Percentiles rank a stretch among this genome's conserved stretches.
Conservation (phyloP, 2,113 vertebrate genomes). For the Castor canadensis region DNA sequence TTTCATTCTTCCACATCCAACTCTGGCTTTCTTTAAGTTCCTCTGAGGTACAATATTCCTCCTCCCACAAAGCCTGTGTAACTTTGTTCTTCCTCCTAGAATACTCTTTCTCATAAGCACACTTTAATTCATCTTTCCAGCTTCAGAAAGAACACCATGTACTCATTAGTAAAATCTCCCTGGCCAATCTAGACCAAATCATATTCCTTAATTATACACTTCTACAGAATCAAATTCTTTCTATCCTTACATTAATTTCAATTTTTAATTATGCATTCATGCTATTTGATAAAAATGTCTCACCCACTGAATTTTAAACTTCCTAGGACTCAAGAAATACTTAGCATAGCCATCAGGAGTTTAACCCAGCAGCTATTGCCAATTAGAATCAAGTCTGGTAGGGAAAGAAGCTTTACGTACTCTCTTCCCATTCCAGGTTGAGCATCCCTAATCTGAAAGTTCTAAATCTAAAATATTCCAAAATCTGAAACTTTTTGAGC, state of each 20-base stretch:
- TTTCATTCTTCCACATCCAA: not conserved
- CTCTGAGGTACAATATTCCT: not conserved
- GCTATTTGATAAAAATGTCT: conserved; percentile 21
- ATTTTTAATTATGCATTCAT: not conserved
- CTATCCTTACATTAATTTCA: not conserved
- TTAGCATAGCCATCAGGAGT: not conserved
- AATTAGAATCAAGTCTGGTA: not conserved
- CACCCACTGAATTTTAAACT: not conserved
- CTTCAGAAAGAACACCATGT: not conserved
- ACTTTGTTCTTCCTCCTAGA: not conserved
- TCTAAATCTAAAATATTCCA: too few species aligned
- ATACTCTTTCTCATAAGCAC: not conserved
- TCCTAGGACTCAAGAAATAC: not conserved
- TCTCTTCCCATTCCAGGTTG: not conserved
- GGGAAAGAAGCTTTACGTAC: not conserved
- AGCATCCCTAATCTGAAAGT: too few species aligned
- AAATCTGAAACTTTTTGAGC: too few species aligned
- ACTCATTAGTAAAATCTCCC: not conserved
- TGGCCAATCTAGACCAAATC: not conserved
- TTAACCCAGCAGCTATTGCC: not conserved
- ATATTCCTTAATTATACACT: conserved; percentile 7
- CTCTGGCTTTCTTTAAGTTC: not conserved
- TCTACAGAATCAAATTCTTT: conserved; percentile 3
- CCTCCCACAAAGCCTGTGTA: not conserved
- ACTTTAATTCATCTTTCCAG: not conserved